Conservation (phyloP, 2,888 invertebrate genomes). For the Drosophila helvetica region DNA sequence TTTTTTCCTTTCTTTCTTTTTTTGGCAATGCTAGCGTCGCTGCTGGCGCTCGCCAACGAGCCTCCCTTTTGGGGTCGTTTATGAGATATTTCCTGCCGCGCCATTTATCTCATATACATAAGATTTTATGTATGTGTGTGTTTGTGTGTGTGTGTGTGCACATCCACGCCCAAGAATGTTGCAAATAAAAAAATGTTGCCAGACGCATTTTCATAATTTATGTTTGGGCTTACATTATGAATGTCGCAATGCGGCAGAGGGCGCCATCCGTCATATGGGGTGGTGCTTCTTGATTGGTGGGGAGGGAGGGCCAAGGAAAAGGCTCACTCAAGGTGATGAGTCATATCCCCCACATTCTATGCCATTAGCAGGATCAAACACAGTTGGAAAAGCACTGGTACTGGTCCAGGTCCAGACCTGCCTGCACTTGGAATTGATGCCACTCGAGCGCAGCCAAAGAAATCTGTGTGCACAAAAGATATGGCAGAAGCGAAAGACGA, state of each 20-base stretch:
- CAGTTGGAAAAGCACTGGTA: neutral
- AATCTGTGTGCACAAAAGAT: conserved; percentile 14
- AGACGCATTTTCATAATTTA: conserved; percentile 71
- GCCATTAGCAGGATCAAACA: conserved; percentile 33
- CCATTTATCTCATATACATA: neutral
- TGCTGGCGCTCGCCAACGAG: conserved; percentile 55
- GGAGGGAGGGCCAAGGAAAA: neutral
- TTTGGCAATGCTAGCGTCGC: conserved; percentile 11
- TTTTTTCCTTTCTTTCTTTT: conserved; percentile 23
- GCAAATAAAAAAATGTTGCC: conserved; percentile 67
- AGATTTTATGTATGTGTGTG: no score
- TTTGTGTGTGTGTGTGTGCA: neutral
- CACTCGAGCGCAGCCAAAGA: conserved; percentile 8
- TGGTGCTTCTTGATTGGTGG: no score
- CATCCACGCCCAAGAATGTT: conserved; percentile 50
- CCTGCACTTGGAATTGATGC: neutral
- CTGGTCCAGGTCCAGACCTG: neutral
- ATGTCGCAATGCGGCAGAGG: conserved; percentile 21
- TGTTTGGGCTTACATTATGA: conserved; percentile 39
- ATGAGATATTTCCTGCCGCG: conserved; percentile 52
- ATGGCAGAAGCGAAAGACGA: conserved; percentile 12
- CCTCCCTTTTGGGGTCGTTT: conserved; percentile 63
- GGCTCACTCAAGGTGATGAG: conserved; percentile 29
- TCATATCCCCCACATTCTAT: conserved; percentile 50
- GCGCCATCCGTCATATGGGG: conserved; percentile 6